Conservation (phyloP, 2,797 vertebrate species). For the Alosa sapidissima region DNA sequence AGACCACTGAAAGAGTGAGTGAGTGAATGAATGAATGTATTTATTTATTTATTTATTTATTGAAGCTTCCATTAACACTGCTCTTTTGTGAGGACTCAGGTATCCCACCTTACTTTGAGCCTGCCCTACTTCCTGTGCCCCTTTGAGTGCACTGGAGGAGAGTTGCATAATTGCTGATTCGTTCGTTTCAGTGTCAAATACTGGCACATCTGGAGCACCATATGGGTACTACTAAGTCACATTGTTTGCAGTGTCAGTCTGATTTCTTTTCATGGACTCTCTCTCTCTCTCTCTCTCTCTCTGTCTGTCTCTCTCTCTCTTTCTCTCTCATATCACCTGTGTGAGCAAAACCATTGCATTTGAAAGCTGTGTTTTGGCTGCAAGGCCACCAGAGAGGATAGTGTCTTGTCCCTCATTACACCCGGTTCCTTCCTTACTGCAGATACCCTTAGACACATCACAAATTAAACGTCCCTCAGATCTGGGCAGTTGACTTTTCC, state of each 20-base stretch:
- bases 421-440: neutral
- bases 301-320: too few species aligned
- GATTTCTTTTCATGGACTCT: neutral
- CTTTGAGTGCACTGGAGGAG: neutral
- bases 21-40: neutral
- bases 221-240: neutral
- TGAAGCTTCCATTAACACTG: too few species aligned
- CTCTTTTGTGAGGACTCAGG: neutral
- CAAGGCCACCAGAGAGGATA: neutral
- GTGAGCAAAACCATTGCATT: neutral
- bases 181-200: neutral
- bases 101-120: neutral
- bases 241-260: neutral
- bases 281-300: neutral
- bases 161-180: slow-evolving; percentile 10
- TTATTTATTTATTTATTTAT: too few species aligned
- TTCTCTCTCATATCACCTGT: neutral
- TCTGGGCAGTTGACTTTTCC: neutral
- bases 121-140: neutral
- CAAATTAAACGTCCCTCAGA: neutral
- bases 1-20: neutral
- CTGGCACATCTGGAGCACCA: neutral
- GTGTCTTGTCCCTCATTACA: neutral
- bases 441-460: neutral
- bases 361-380: slow-evolving; percentile 7